Evolutionary conservation across 2,113 vertebrate genomes (phyloP), one percentile per base, ranked within the genome.

Genomic region (Nymphicus hollandicus): DNA sequence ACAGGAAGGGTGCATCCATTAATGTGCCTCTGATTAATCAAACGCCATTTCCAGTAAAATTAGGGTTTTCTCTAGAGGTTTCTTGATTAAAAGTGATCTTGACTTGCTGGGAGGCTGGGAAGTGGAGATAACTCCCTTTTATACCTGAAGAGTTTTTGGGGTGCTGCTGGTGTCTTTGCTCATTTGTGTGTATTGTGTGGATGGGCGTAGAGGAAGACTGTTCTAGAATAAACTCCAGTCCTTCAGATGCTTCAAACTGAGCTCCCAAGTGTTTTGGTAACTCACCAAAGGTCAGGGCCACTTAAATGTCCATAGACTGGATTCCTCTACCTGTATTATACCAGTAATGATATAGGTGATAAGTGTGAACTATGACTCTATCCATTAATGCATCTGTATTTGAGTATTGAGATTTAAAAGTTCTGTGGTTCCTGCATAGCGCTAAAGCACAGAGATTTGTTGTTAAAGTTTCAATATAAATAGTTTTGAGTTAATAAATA

Each of bases 1-100:
- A 74, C 92, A 86, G 95, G 92, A 97, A 97, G 86, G 74, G 74
- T 33, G 44, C 56, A 46, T 13, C 82, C 70, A 55, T 93, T 95
- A 92, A 39, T 65, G 39, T 16, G 46, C 56, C 27, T 89, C 65
- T 49, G 13, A 35, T 95, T 95, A 97, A 92, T 84, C 88, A 88
- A 70, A 74, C 35, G 20, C 64, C 44, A 53, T 89, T 97, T 92
- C 86, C 93, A 93, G 49, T 86, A 94, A 24, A 81, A 94, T 88
- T 41, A 74, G 24, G 28, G 39, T 81, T 97, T 91, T 92, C 90
- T 88, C 79, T 53, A 50, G 92, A 49, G 86, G 22, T 74, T 93
- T 81, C 80, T 64, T 52, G 44, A 33, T 47, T 86, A 74, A 60
- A 85, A 60, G 69, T 17, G 44, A 61, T 89, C 61, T 60, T 81